These are phyloP conservation scores for Molorchus minor DNA, from an alignment of 2,888 invertebrate species.

Conservation along the genomic window DNA sequence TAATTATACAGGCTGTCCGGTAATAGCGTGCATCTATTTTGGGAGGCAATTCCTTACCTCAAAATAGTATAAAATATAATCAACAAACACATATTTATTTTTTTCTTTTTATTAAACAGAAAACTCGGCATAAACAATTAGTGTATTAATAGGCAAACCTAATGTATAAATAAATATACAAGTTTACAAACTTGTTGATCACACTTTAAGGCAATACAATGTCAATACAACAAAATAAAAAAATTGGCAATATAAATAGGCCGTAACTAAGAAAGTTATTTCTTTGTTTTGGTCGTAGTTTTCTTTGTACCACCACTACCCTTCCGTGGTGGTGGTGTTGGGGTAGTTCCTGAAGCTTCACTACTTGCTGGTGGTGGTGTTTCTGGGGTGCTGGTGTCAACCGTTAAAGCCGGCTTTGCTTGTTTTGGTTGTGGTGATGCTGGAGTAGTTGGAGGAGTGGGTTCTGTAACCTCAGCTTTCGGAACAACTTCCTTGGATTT, in stretches of 20 bases:
- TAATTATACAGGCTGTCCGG: too few species aligned
- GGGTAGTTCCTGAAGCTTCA: conserved; percentile 31
- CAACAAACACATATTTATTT: conserved; percentile 2
- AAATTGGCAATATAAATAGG: conserved; percentile 21
- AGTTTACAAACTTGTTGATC: conserved; percentile 27
- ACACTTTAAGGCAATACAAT: conserved; percentile 34
- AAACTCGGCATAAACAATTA: conserved; percentile 31
- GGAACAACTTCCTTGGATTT: conserved; percentile 44
- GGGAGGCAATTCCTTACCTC: too few species aligned
- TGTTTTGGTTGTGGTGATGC: conserved; percentile 49
- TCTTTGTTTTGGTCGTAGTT: conserved; percentile 46
- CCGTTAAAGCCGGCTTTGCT: conserved; percentile 38
- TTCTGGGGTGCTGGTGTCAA: conserved; percentile 37
- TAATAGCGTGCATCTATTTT: too few species aligned
- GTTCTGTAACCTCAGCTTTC: conserved; percentile 58
- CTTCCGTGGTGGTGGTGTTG: conserved; percentile 59
- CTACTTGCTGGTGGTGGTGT: conserved; percentile 39
- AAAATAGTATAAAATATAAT: neutral
- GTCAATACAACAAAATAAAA: conserved; percentile 27
- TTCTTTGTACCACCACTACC: conserved; percentile 52
- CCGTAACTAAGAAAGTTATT: conserved; percentile 34
- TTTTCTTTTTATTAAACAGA: conserved; percentile 33
- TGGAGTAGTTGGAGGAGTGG: conserved; percentile 50
- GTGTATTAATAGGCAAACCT: conserved; percentile 30
- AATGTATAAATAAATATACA: conserved; percentile 36